phyloP scores from a whole-genome alignment of 2,888 invertebrate species.

The Drosophila seclusa region DNA sequence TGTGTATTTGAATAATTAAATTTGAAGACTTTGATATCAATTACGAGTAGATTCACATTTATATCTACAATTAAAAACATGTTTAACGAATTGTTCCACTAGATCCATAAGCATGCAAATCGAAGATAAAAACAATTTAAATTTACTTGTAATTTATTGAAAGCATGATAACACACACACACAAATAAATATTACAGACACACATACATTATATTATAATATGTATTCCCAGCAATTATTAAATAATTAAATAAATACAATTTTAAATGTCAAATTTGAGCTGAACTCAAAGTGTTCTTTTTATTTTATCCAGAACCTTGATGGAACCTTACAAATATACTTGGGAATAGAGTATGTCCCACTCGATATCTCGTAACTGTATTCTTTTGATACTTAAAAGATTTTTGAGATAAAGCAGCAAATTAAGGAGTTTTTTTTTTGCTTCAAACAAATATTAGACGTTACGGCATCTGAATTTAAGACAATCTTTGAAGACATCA shows the following conservation, averaged over 20 bases:
- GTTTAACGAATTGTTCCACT: constrained; percentile 75
- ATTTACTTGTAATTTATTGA: constrained; percentile 78
- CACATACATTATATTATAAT: constrained; percentile 56
- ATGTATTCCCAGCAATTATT: constrained; percentile 80
- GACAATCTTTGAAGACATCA: not conserved
- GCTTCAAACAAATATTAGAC: not conserved
- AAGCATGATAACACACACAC: constrained; percentile 53
- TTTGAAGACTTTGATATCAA: constrained; percentile 25
- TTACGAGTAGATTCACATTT: constrained; percentile 40
- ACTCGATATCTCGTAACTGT: not conserved
- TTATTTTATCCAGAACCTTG: not conserved
- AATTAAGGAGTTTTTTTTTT: not conserved
- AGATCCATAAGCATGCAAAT: constrained; percentile 63
- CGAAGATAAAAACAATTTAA: constrained; percentile 58
- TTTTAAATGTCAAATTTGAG: constrained; percentile 79
- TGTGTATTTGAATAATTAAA: constrained; percentile 15
- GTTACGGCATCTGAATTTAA: not conserved
- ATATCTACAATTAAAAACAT: constrained; percentile 45
- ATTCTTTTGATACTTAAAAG: not conserved
- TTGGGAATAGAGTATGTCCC: not conserved
- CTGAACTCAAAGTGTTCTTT: constrained; percentile 26
- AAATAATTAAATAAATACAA: constrained; percentile 82
- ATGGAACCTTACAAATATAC: not conserved
- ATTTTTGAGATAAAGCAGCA: not conserved
- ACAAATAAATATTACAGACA: constrained; percentile 44